phyloP scores from a whole-genome alignment of 2,797 vertebrate species.

The Falco peregrinus region DNA sequence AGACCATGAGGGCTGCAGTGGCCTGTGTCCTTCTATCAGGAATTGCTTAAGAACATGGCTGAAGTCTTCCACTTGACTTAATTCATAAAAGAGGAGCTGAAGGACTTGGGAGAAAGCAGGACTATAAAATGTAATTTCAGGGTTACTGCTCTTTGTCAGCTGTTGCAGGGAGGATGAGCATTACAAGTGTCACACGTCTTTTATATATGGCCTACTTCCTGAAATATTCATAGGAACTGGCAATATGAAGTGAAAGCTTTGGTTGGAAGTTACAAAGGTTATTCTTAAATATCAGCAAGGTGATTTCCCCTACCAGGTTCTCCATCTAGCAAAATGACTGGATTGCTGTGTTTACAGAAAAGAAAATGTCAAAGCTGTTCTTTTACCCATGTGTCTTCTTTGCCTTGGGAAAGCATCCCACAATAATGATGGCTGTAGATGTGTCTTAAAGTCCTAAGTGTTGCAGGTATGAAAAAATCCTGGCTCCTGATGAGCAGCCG shows the following conservation, averaged over 20 bases:
- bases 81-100: neutral
- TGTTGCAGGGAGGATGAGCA: neutral
- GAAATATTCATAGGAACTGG: constrained; percentile 1
- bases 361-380: neutral
- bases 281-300: neutral
- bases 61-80: neutral
- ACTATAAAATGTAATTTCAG: neutral
- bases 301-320: neutral
- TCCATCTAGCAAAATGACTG: neutral
- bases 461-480: constrained; percentile 28
- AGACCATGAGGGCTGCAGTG: neutral
- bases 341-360: neutral
- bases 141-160: neutral
- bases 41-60: neutral
- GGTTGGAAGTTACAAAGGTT: constrained; percentile 6
- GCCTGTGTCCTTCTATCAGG: neutral
- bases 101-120: neutral
- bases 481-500: neutral
- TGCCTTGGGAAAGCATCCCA: neutral
- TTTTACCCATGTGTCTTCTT: neutral
- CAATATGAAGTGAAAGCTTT: neutral
- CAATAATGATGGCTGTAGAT: neutral
- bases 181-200: constrained; percentile 1
- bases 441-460: neutral
- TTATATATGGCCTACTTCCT: neutral